phyloP scores from a whole-genome alignment of 1,140 invertebrate species.

The Danaus melanippus region DNA sequence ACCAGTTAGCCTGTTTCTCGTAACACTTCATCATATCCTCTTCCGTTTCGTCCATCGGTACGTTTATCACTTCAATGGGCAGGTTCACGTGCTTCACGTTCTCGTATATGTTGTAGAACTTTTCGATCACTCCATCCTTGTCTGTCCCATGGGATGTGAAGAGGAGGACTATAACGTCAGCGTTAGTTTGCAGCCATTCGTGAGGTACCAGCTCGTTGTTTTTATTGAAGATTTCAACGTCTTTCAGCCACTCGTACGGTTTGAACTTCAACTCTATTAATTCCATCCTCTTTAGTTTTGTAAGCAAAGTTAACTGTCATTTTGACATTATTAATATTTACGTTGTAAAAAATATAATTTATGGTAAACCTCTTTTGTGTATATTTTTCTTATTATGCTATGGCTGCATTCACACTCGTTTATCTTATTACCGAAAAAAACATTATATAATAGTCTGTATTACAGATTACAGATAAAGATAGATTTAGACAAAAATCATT shows the following conservation, averaged over 20 bases:
- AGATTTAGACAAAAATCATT: too few species aligned
- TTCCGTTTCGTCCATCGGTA: conserved; percentile 48
- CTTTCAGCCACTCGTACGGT: conserved; percentile 44
- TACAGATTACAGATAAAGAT: too few species aligned
- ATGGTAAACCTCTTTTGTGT: not conserved
- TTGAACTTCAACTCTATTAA: conserved; percentile 17
- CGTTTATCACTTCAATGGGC: conserved; percentile 57
- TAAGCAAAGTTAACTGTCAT: not conserved
- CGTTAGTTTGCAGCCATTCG: conserved; percentile 40
- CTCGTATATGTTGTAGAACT: conserved; percentile 56
- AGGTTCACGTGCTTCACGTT: conserved; percentile 44
- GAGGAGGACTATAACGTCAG: conserved; percentile 41
- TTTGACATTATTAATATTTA: not conserved
- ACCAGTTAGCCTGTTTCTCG: conserved; percentile 57
- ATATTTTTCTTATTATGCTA: too few species aligned
- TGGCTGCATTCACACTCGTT: too few species aligned
- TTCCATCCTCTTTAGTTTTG: conserved; percentile 14
- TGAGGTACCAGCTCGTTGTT: conserved; percentile 28
- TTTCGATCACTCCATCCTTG: conserved; percentile 39
- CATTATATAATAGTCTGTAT: too few species aligned
- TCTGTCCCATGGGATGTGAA: conserved; percentile 44
- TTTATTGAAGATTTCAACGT: conserved; percentile 46
- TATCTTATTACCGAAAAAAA: too few species aligned
- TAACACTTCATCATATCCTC: conserved; percentile 34
- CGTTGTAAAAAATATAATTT: not conserved